Conservation (phyloP, 2,888 invertebrate species). For the Aplocera efformata region DNA sequence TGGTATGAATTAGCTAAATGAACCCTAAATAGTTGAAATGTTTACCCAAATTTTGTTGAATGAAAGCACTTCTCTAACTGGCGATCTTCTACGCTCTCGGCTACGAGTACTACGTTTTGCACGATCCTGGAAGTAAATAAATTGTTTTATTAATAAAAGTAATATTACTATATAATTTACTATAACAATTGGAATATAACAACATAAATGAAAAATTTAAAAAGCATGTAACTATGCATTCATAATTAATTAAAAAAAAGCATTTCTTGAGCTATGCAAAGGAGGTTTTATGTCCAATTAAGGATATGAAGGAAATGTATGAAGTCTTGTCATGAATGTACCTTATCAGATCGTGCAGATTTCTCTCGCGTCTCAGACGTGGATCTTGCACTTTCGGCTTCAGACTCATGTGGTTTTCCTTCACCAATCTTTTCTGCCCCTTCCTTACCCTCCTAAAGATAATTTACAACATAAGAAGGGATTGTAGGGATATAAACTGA, state of each 20-base stretch:
- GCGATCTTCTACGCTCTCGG: slow-evolving; percentile 75
- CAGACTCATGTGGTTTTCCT: slow-evolving; percentile 35
- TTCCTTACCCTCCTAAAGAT: slow-evolving; percentile 52
- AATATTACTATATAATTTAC: too few relatives aligned
- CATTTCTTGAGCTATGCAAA: too few relatives aligned
- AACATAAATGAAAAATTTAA: too few relatives aligned
- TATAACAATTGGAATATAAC: too few relatives aligned
- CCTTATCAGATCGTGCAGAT: slow-evolving; percentile 75
- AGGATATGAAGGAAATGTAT: too few relatives aligned
- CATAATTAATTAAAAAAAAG: too few relatives aligned
- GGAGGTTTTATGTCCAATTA: too few relatives aligned
- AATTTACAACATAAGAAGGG: neutral
- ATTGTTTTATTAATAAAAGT: neutral
- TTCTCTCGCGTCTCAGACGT: slow-evolving; percentile 61
- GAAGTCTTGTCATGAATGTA: slow-evolving; percentile 23
- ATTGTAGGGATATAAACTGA: too few relatives aligned
- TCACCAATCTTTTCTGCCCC: slow-evolving; percentile 45
- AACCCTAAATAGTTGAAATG: too few relatives aligned
- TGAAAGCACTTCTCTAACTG: slow-evolving; percentile 84
- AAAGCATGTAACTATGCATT: too few relatives aligned
- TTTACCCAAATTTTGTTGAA: slow-evolving; percentile 89
- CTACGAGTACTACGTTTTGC: slow-evolving; percentile 64
- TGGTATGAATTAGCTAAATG: too few relatives aligned
- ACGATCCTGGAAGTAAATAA: slow-evolving; percentile 35
- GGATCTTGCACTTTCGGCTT: slow-evolving; percentile 56